Base-by-base conservation (phyloP, 2,888 invertebrate genomes). In the Drosophila tanythrix region DNA sequence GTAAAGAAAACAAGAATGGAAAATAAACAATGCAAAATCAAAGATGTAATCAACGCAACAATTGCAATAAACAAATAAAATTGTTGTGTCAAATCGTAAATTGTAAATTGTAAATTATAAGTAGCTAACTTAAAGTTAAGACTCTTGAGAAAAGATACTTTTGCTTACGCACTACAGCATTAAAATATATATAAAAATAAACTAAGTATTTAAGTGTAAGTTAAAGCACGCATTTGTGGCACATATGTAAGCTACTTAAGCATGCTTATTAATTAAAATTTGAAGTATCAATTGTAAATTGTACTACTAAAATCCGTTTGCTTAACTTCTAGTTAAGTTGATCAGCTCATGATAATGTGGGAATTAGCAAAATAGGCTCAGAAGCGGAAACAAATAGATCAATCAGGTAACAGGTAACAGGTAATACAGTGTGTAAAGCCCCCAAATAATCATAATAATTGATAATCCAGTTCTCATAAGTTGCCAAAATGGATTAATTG, bases 1-100 rank as follows among this genome's bases (percentile, higher is more conserved):
- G 60, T 48, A 73, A 77, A 56, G 51, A 75, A 56, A 31, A 38
- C n/a, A 69, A 60, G 31, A 18, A 40, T 67, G 21, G 27, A 38
- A 18, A 27, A 56, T 35, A 72, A 33, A 55, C 63, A 81, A 48
- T 40, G 55, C 27, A 63, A 61, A 62, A 75, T 64, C 40, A 27
- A 69, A 67, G 60, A 64, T 11, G 29, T 21, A 66, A 50, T n/a
- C 11, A 43, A 57, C 38, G 21, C 50, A 66, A 61, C 11, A 31
- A 57, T 38, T 52, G 46, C 35, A 51, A 36, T 52, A 7, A 50
- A 48, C 3, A 62, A 43, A 38, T 3, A 25, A 50, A 25, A 50
- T 58, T 15, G 33, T 43, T 61, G 18, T 63, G 15, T 53, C 4
- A 36, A 13, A 21, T 21, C 1, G 21, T 21, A 21, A 21, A 21